phyloP scores from a whole-genome alignment of 1,140 invertebrate genomes.

The Lanistes nyassanus region DNA sequence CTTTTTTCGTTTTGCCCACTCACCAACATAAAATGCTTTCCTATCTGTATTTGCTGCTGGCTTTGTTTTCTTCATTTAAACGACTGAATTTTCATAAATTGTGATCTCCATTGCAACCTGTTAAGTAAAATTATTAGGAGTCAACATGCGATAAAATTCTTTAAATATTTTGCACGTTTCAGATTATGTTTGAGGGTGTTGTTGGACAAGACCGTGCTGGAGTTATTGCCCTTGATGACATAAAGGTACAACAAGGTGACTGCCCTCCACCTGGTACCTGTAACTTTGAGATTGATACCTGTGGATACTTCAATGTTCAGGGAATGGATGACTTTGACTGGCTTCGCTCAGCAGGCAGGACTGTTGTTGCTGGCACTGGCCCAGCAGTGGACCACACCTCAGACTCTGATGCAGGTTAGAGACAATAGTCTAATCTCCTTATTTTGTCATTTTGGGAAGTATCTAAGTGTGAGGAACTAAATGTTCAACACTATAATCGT shows the following conservation, averaged over 20 bases:
- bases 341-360: slow-evolving; percentile 54
- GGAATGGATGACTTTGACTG: slow-evolving; percentile 55
- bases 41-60: no score
- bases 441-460: no score
- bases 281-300: slow-evolving; percentile 61
- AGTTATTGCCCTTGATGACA: slow-evolving; percentile 65
- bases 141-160: no score
- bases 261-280: slow-evolving; percentile 53
- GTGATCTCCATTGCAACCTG: no score
- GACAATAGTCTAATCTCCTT: no score
- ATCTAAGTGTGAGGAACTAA: no score
- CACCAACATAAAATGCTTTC: no score
- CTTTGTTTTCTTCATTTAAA: no score
- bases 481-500: no score
- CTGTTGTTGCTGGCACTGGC: slow-evolving; percentile 48
- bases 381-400: slow-evolving; percentile 61
- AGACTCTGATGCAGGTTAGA: slow-evolving; percentile 48
- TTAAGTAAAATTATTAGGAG: no score
- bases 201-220: slow-evolving; percentile 50
- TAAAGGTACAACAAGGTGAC: slow-evolving; percentile 40
- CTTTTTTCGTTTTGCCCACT: no score
- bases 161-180: background rate
- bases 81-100: no score
- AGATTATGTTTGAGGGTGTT: slow-evolving; percentile 60
- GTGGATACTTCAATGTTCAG: slow-evolving; percentile 54